Base-by-base conservation (phyloP, 2,113 vertebrate species). In the Crotophaga sulcirostris region DNA sequence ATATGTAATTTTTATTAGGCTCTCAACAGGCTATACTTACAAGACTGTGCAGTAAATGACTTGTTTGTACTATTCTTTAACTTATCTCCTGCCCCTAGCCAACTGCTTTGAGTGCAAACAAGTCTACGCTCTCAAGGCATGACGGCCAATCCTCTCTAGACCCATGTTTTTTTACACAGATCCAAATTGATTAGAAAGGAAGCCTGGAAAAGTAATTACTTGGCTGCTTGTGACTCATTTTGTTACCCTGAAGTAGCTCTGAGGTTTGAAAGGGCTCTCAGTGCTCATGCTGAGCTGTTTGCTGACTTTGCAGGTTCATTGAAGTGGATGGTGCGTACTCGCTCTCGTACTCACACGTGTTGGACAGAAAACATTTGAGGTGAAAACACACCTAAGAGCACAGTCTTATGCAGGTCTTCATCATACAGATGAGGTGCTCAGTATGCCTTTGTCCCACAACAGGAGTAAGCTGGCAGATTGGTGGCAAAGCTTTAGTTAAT, bases 21-120 rank as follows among this genome's bases (percentile, higher is more conserved):
- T 91, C 78, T 64, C 92, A 93, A 92, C 96, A 95, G 68, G 75
- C 72, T 95, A 74, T 93, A 95, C 95, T 95, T 96, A 95, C 38
- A 47, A 81, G 75, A 49, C 23, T 15, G 52, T 80, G 91, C 44
- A 52, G 68, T 67, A 89, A 96, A 94, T 95, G 51, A 59, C 64
- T 94, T 94, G 92, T 92, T 95, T 91, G 69, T 94, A 80, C 62
- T 89, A 58, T 59, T 86, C 42, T 52, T 76, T 73, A 91, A 63
- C 70, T 62, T 89, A 54, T 64, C n/a, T 90, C 64, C 69, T 74
- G 84, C 69, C 89, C 64, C 68, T 86, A 63, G 36, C 60, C 75
- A 29, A 29, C 67, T 75, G 51, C 60, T 89, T 86, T 15, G 40
- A 90, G 75, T 82, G 75, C 89, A 96, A 95, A 91, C 93, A 94